Evolutionary conservation across 92 coral and sea anemone genomes (phyloP).

Genomic region (Actinernus sp.): DNA sequence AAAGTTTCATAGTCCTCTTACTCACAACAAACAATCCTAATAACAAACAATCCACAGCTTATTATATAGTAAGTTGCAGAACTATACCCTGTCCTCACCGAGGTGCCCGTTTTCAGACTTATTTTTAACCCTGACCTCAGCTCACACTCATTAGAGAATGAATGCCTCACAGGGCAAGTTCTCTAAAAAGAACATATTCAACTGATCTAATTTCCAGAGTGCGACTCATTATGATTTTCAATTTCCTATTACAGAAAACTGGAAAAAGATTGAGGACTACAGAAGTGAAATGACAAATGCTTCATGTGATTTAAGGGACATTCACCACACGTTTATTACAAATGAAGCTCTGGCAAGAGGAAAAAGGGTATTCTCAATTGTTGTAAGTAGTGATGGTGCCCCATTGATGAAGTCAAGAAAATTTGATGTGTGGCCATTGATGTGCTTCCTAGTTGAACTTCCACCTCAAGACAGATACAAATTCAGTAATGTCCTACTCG

Average conservation of each 20-base stretch:
- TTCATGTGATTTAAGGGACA: too few species aligned
- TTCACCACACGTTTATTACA: constrained; percentile 13
- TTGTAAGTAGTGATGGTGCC: constrained; percentile 47
- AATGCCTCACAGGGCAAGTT: too few species aligned
- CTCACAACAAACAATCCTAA: too few species aligned
- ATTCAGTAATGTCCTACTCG: constrained; percentile 5
- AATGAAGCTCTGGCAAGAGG: background rate
- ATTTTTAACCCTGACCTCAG: too few species aligned
- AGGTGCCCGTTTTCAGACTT: too few species aligned
- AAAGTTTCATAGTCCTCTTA: too few species aligned
- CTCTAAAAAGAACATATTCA: background rate
- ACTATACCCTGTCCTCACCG: too few species aligned
- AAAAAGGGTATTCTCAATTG: constrained; percentile 25
- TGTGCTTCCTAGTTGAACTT: constrained; percentile 54
- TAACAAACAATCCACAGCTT: too few species aligned
- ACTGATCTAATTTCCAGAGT: background rate
- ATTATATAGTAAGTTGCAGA: too few species aligned
- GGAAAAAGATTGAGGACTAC: constrained; percentile 33
- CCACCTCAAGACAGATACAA: constrained; percentile 54
- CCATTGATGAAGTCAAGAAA: constrained; percentile 41
- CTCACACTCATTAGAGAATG: too few species aligned
- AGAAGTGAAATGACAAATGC: background rate
- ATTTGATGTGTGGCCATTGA: constrained; percentile 48
- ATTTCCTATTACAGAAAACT: constrained; percentile 21
- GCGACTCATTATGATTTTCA: background rate